A percentile compares a stretch with the other conserved stretches of the same genome.
These are phyloP conservation scores for Andrena trimmerana DNA, from an alignment of 2,888 invertebrate genomes.

Conservation along the genomic window DNA sequence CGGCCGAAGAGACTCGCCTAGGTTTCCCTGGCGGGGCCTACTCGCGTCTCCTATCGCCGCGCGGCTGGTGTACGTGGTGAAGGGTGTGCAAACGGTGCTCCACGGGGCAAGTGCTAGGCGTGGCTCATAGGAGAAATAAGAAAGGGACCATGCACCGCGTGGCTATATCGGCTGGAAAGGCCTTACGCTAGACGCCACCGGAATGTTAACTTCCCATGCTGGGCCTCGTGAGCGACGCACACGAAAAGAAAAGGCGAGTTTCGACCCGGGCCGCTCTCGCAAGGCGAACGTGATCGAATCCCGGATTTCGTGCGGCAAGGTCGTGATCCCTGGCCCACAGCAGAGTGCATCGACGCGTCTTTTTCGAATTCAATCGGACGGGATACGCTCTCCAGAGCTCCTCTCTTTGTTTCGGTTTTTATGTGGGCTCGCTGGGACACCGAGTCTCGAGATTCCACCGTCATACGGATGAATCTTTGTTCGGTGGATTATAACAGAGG, in stretches of 20 bases:
- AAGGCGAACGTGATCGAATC: constrained; percentile 66
- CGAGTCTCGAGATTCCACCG: background rate
- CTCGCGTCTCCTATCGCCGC: background rate
- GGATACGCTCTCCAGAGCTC: background rate
- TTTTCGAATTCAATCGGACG: constrained; percentile 22
- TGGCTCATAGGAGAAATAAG: constrained; percentile 82
- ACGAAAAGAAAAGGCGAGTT: constrained; percentile 53
- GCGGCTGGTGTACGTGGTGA: constrained; percentile 67
- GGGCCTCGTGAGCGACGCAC: constrained; percentile 54
- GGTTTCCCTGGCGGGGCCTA: constrained; percentile 35
- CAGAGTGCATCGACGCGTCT: constrained; percentile 18
- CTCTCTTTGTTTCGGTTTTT: background rate
- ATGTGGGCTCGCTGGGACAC: background rate
- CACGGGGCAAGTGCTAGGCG: constrained; percentile 79
- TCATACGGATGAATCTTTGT: too few relatives aligned
- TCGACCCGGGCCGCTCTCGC: constrained; percentile 38
- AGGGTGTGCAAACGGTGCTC: constrained; percentile 73
- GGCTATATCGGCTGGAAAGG: constrained; percentile 74
- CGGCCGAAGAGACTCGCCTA: constrained; percentile 55
- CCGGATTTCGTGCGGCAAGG: constrained; percentile 71
- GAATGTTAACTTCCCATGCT: constrained; percentile 82
- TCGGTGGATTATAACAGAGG: too few relatives aligned
- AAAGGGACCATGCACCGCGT: constrained; percentile 77
- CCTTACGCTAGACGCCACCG: constrained; percentile 76
- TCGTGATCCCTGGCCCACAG: constrained; percentile 48